Conservation (phyloP, 1,140 invertebrate species). For the Neotoxoptera formosana region DNA sequence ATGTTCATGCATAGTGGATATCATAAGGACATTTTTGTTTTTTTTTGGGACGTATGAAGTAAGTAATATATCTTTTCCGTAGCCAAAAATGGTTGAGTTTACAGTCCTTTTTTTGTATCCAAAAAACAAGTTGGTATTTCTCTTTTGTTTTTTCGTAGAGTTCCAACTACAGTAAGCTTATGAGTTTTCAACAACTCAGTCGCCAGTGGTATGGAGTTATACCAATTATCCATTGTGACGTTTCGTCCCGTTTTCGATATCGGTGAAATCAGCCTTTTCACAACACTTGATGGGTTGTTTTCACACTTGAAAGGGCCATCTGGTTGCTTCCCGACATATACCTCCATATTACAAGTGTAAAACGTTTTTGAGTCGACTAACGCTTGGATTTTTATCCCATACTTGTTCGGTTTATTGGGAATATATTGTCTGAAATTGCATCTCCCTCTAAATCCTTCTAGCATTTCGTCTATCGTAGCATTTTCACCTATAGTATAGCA, state of each 20-base stretch:
- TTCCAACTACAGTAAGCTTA: constrained; percentile 61
- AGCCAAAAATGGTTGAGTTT: background rate
- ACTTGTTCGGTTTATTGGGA: no score
- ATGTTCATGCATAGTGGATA: constrained; percentile 14
- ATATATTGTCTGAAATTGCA: constrained; percentile 61
- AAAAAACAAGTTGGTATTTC: constrained; percentile 50
- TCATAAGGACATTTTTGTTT: background rate
- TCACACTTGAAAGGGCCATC: constrained; percentile 62
- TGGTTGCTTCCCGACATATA: constrained; percentile 63
- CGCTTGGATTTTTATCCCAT: no score
- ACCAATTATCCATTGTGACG: constrained; percentile 62
- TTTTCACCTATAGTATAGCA: constrained; percentile 31
- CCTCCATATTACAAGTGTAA: constrained; percentile 63
- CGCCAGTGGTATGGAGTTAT: constrained; percentile 59
- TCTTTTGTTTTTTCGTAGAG: constrained; percentile 64
- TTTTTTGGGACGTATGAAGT: constrained; percentile 6
- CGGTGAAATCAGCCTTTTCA: background rate
- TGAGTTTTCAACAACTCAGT: constrained; percentile 39
- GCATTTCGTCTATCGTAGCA: constrained; percentile 62
- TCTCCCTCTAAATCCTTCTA: constrained; percentile 63
- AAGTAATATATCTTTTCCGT: constrained; percentile 13
- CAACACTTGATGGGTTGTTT: constrained; percentile 55
- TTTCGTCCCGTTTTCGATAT: constrained; percentile 59
- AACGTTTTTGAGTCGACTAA: constrained; percentile 27
- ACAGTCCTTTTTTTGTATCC: constrained; percentile 1